Percentiles rank a stretch among this genome's conserved stretches.
Evolutionary conservation across 2,797 vertebrate species (phyloP).

Genomic region (Gallinago solitaria): DNA sequence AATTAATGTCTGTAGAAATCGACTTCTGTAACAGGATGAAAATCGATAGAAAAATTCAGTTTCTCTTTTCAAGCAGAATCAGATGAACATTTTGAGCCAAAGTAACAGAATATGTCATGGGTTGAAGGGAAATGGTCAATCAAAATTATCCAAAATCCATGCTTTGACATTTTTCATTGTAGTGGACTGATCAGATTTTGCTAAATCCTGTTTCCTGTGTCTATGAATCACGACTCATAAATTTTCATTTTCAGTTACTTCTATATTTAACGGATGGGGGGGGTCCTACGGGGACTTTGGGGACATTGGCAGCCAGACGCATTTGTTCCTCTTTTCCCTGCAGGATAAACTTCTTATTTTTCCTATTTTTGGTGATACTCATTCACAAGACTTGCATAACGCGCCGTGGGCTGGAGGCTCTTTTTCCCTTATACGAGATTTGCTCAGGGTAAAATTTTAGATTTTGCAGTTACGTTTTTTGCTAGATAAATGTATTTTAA

Average conservation of each 20-base stretch:
- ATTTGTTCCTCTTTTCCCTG: not conserved
- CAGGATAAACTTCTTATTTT: not conserved
- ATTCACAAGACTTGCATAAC: not conserved
- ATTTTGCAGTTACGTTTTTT: not conserved
- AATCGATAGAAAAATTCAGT: slow-evolving; percentile 21
- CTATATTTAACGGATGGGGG: not conserved
- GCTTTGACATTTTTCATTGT: not conserved
- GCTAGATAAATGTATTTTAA: not conserved
- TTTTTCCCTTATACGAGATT: not conserved
- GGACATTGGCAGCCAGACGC: not conserved
- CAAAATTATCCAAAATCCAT: slow-evolving; percentile 13
- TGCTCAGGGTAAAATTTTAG: not conserved
- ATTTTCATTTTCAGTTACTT: not conserved
- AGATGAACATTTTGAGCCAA: not conserved
- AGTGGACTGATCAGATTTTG: not conserved
- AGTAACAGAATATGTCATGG: not conserved
- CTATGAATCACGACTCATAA: not conserved
- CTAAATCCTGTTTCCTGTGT: not conserved
- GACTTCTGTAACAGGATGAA: not conserved
- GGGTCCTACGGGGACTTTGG: not conserved
- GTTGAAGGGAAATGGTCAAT: not conserved
- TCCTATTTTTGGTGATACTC: not conserved
- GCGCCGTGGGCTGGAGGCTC: not conserved
- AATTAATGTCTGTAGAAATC: slow-evolving; percentile 18
- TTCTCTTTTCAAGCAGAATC: not conserved